Evolutionary conservation across 2,113 vertebrate genomes (phyloP), one percentile per base, ranked within the genome.

Genomic region (Hemibagrus wyckioides): DNA sequence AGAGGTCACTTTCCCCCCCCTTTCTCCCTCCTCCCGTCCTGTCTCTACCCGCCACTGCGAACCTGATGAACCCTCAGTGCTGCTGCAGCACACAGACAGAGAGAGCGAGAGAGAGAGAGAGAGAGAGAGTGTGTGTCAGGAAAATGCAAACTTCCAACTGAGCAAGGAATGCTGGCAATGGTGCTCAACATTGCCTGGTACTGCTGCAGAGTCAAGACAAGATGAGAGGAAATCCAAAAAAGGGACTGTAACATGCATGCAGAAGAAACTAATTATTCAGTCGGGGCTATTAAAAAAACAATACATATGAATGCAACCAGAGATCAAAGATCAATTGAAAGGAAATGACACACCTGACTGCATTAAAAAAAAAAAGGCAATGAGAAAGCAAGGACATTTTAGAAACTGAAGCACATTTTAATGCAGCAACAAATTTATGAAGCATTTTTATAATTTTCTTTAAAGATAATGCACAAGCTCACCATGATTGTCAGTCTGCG

Each of bases 31-130:
- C 83, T 30, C 73, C 82, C 36, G 48, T 39, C 82, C 54, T 54
- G 56, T 77, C 73, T 59, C 67, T 71, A 63, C 83, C 89, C 71
- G 77, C 91, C 84, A 69, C 82, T 83, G 73, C 83, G 87, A 92
- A 92, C 91, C 87, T 81, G 19, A 44, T 90, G 91, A 92, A 90
- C 91, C 90, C 84, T 50, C 81, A n/a, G 82, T 57, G 36, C 88
- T 88, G 82, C 87, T 88, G 88, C 84, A 75, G 80, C 73, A 71
- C 57, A 50, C 79, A 76, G 65, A 50, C 86, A 23, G n/a, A n/a
- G n/a, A n/a, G n/a, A n/a, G n/a, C n/a, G n/a, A n/a, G n/a, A n/a
- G n/a, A n/a, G n/a, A n/a, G n/a, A n/a, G n/a, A n/a, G n/a, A n/a
- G n/a, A n/a, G n/a, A n/a, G n/a, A n/a, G n/a, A n/a, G n/a, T n/a